Evolutionary conservation across 2,113 vertebrate species (phyloP), one percentile per base, ranked within the genome.

Genomic region (Nannobrachium achirus): DNA sequence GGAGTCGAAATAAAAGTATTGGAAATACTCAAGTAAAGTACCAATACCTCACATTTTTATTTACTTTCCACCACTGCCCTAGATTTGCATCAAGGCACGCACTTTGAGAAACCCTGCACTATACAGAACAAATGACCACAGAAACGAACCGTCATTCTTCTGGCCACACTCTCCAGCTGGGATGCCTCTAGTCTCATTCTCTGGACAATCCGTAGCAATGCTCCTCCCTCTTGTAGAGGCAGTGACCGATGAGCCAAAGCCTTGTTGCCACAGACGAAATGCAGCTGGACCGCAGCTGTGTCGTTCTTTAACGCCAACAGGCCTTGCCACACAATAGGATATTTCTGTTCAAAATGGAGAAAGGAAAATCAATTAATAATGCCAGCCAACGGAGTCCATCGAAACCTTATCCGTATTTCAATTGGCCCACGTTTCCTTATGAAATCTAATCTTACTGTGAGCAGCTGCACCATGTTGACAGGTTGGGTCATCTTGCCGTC

Each of bases 251-350:
- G 95, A 0, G 97, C 98, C 89, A 99, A 74, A 49, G 95, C 95
- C 1, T 99, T 99, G 82, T 99, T 99, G 39, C 98, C 98, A 0
- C 96, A 98, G 33, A 99, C 95, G 0, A 99, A 99, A 87, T 99
- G 98, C 77, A 99, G 89, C 92, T 99, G 98, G 69, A 99, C 98
- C 0, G 97, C 97, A 0, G 98, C 98, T 0, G 96, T 98, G 91
- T 99, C 98, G 0, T 98, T 99, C 86, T 99, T 99, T 1, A 99
- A 92, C 7, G 97, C 98, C 70, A 99, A 63, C 7, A 98, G 91
- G 56, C 98, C 98, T 94, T 99, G 98, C 98, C 98, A 99, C 55
- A 99, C 97, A 6, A 98, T 99, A 0, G 98, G 98, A 79, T 99
- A 98, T 87, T 97, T 98, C 98, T 99, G 93, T 76, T 66, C n/a